A percentile compares a stretch with the other conserved stretches of the same genome.
Conservation (phyloP, 2,113 vertebrate genomes). For the Odobenus rosmarus region DNA sequence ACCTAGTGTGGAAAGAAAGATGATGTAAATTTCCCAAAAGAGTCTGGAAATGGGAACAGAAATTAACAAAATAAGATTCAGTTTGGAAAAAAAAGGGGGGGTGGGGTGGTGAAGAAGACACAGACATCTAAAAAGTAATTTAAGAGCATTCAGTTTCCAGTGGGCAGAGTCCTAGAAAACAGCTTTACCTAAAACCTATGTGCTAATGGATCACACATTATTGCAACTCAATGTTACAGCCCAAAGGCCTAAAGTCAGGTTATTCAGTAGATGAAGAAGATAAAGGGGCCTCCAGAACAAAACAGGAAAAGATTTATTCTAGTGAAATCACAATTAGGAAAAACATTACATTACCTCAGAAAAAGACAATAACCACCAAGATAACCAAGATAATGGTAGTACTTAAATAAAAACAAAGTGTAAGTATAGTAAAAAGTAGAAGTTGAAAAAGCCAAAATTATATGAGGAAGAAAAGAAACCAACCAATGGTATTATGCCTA, state of each 20-base stretch:
- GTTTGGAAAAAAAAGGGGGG: neutral
- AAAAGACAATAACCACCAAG: neutral
- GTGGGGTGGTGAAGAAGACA: neutral
- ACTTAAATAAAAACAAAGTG: neutral
- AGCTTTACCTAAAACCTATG: neutral
- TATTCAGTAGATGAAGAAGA: neutral
- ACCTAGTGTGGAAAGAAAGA: neutral
- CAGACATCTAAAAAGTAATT: neutral
- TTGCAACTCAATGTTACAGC: neutral
- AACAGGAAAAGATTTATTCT: neutral
- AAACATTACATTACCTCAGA: neutral
- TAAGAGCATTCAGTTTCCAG: neutral
- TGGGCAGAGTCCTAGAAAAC: neutral
- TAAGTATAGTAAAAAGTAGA: neutral
- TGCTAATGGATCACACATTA: neutral
- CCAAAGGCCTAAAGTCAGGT: neutral
- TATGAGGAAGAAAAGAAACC: neutral
- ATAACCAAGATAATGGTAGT: neutral
- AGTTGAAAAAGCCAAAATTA: neutral
- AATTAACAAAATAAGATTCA: slow-evolving; percentile 44
- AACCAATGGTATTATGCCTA: neutral
- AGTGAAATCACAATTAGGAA: neutral
- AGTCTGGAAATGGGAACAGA: neutral
- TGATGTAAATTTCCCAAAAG: neutral
- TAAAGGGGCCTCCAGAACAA: neutral